These are phyloP conservation scores for Pardalotus punctatus DNA, from an alignment of 2,113 vertebrate genomes.

Conservation along the genomic window DNA sequence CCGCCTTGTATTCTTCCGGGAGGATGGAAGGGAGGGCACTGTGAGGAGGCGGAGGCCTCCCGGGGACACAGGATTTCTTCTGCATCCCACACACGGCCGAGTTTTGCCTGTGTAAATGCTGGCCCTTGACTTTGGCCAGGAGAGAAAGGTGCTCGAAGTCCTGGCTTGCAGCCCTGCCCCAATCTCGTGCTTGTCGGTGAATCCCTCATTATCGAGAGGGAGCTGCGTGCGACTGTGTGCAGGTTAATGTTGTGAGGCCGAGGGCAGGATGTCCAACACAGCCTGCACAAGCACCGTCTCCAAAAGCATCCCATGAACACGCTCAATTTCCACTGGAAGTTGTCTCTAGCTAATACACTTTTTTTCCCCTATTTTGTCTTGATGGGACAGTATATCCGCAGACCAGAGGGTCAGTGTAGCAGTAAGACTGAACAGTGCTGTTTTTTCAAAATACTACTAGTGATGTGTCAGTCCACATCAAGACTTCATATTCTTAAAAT, in stretches of 20 bases:
- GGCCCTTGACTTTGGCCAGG: neutral
- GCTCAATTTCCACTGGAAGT: neutral
- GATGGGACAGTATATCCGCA: neutral
- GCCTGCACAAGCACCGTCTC: accelerated
- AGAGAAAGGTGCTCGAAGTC: neutral
- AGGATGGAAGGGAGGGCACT: neutral
- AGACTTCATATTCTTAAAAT: neutral
- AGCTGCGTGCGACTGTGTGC: neutral
- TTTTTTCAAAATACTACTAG: neutral
- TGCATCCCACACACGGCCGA: accelerated
- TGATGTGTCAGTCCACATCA: neutral
- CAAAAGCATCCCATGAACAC: neutral
- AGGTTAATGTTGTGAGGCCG: accelerated
- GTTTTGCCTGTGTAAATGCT: neutral
- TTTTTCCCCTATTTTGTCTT: neutral
- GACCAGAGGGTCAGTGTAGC: neutral
- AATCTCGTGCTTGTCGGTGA: neutral
- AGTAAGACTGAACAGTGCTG: neutral
- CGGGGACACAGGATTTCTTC: accelerated
- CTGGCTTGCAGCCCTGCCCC: neutral
- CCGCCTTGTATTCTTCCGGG: neutral
- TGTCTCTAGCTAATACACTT: neutral
- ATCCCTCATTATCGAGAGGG: too few species aligned
- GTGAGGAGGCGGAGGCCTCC: neutral
- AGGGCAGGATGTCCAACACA: neutral